Evolutionary conservation across 2,113 vertebrate genomes (phyloP).

Genomic region (Rhinoptilus africanus): DNA sequence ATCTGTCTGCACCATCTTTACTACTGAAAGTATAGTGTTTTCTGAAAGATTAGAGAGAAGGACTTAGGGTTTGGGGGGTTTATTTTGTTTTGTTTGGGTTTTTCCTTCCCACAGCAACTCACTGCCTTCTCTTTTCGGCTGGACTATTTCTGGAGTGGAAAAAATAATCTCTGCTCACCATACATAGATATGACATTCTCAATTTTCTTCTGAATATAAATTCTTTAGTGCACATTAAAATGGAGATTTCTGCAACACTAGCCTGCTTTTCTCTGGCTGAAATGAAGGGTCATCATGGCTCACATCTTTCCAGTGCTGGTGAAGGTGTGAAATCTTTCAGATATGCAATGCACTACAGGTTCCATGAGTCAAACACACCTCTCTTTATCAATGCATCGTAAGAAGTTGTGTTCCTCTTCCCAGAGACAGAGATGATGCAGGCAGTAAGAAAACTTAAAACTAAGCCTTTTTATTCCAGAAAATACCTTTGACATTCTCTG

Average conservation of each 20-base stretch:
- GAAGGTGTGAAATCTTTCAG: not conserved
- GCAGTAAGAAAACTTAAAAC: not conserved
- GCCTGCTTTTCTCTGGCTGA: not conserved
- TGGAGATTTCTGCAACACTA: not conserved
- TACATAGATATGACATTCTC: not conserved
- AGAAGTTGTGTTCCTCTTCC: not conserved
- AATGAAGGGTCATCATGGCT: not conserved
- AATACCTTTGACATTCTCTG: not conserved
- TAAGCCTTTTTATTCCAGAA: not conserved
- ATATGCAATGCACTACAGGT: not conserved
- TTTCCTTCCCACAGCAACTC: not conserved
- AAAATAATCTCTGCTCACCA: not conserved
- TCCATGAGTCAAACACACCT: not conserved
- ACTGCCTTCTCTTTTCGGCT: not conserved
- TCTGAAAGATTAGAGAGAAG: not conserved
- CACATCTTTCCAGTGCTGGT: not conserved
- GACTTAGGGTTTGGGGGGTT: not conserved
- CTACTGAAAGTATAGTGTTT: not conserved
- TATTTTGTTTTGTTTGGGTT: not conserved
- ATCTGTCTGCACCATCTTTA: not conserved
- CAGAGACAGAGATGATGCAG: not conserved
- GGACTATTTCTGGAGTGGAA: not conserved
- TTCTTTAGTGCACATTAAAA: not conserved
- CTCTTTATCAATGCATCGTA: not conserved
- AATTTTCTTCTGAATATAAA: not conserved